Evolutionary conservation across 2,797 vertebrate species (phyloP).

Genomic region (Orientallactaga sibirica): DNA sequence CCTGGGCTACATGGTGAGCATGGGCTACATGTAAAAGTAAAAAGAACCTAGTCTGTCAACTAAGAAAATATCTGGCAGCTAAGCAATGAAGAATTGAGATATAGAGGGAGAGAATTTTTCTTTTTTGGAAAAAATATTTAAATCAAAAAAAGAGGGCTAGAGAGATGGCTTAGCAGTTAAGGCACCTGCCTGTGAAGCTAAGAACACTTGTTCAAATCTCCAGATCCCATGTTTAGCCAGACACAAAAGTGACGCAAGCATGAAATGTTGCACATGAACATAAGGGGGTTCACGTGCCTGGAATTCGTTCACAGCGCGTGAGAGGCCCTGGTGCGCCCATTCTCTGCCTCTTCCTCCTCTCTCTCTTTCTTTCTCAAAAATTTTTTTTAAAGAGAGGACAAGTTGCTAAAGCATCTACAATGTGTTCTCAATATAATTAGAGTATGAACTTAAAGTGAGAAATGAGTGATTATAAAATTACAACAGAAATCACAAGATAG

Average conservation of each 20-base stretch:
- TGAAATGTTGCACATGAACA: too few species aligned
- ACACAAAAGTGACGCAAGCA: too few species aligned
- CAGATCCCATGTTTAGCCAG: too few species aligned
- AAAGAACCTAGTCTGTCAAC: neutral
- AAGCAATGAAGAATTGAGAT: slow-evolving; percentile 20
- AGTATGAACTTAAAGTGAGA: neutral
- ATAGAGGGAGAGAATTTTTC: neutral
- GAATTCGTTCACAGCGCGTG: too few species aligned
- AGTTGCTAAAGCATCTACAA: neutral
- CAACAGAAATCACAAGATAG: neutral
- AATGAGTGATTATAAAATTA: neutral
- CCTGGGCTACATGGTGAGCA: neutral
- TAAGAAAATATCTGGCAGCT: slow-evolving; percentile 36
- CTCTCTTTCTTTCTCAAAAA: too few species aligned
- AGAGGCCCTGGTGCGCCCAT: too few species aligned
- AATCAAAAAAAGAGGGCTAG: neutral
- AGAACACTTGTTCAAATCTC: too few species aligned
- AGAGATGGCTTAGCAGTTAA: too few species aligned
- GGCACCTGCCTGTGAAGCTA: too few species aligned
- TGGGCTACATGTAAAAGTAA: neutral
- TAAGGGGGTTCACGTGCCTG: too few species aligned
- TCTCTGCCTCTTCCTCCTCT: too few species aligned
- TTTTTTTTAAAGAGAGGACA: neutral
- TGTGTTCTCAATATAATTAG: neutral
- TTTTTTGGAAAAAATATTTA: slow-evolving; percentile 14